These are phyloP conservation scores for Rhingia rostrata DNA, from an alignment of 2,888 invertebrate species.

Conservation along the genomic window DNA sequence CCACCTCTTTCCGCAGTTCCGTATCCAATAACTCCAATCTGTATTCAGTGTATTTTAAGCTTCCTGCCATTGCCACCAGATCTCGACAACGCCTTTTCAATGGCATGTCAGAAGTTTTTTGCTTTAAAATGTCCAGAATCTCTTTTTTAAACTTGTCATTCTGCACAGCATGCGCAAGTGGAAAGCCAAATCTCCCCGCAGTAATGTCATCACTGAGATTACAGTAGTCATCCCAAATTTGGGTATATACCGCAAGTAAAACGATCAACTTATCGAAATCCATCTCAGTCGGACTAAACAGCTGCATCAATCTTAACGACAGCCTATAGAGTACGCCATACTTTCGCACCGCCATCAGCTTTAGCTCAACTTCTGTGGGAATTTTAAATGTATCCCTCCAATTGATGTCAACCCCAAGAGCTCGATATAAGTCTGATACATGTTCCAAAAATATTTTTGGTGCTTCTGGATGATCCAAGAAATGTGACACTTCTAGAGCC, in stretches of 20 bases:
- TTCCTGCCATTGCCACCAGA: constrained; percentile 92
- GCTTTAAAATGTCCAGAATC: constrained; percentile 93
- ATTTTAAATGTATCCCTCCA: constrained; percentile 98
- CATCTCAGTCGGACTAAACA: constrained; percentile 93
- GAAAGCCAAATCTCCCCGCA: constrained; percentile 99
- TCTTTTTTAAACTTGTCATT: constrained; percentile 90
- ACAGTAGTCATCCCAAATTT: constrained; percentile 97
- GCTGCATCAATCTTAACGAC: constrained; percentile 96
- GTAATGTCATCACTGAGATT: constrained; percentile 97
- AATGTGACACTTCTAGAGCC: constrained; percentile 92
- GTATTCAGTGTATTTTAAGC: constrained; percentile 92
- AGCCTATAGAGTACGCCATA: constrained; percentile 98
- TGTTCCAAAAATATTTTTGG: constrained; percentile 93
- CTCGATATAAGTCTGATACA: constrained; percentile 94
- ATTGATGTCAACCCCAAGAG: constrained; percentile 98
- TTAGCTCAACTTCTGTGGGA: constrained; percentile 97
- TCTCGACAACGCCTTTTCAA: constrained; percentile 96
- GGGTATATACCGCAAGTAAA: constrained; percentile 96
- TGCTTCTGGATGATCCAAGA: constrained; percentile 92
- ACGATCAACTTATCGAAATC: constrained; percentile 93
- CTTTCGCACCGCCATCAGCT: constrained; percentile 95
- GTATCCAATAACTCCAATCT: constrained; percentile 88
- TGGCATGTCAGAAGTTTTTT: constrained; percentile 93
- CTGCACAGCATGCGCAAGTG: constrained; percentile 95
- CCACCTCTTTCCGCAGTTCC: constrained; percentile 90